Conservation (phyloP, 2,888 invertebrate genomes). For the Epiblema foenella region DNA sequence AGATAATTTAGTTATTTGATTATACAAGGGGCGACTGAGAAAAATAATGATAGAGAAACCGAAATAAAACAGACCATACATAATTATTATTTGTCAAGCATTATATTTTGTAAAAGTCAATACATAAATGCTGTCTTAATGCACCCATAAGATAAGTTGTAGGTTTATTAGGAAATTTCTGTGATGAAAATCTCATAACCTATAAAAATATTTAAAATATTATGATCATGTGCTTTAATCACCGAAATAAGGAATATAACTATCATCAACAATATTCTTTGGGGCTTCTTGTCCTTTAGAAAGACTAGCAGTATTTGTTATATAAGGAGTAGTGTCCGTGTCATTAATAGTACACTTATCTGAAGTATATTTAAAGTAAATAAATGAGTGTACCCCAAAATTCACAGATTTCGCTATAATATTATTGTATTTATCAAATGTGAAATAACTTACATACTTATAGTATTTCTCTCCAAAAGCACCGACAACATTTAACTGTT, state of each 20-base stretch:
- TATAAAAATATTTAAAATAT: not conserved
- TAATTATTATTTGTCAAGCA: too few species aligned
- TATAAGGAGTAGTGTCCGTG: not conserved
- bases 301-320: not conserved
- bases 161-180: too few species aligned
- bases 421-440: conserved; percentile 11
- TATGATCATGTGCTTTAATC: not conserved
- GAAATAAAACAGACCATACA: too few species aligned
- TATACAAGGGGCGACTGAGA: not conserved
- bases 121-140: too few species aligned
- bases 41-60: too few species aligned
- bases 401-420: conserved; percentile 6
- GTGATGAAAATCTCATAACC: not conserved
- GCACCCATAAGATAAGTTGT: too few species aligned
- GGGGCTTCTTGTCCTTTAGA: not conserved
- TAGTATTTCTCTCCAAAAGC: conserved; percentile 11
- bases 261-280: too few species aligned
- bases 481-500: not conserved
- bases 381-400: not conserved
- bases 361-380: conserved; percentile 11
- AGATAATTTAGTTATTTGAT: too few species aligned
- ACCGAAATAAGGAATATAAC: not conserved
- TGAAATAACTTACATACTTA: not conserved
- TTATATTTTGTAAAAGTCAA: too few species aligned
- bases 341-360: not conserved